phyloP scores from a whole-genome alignment of 2,113 vertebrate genomes.

The Athene noctua region DNA sequence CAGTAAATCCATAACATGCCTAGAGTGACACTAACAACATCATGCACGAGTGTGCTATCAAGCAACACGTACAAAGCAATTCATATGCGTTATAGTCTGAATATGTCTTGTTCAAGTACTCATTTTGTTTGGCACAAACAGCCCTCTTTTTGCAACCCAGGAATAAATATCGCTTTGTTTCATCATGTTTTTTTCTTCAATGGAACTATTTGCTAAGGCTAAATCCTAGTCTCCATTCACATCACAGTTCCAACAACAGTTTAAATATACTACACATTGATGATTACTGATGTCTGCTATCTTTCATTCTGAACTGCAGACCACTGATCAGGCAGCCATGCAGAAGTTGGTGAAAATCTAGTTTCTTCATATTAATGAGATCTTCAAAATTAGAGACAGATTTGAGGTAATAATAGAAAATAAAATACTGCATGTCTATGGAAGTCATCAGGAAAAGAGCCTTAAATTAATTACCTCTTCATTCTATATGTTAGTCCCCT shows the following conservation, averaged over 20 bases:
- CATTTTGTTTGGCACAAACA: constrained; percentile 58
- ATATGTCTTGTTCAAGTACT: constrained; percentile 36
- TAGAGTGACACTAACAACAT: constrained; percentile 57
- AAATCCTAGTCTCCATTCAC: constrained; percentile 5
- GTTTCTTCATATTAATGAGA: background rate
- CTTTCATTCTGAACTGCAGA: background rate
- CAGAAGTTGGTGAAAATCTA: background rate
- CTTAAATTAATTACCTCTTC: background rate
- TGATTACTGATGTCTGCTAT: background rate
- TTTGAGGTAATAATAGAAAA: background rate
- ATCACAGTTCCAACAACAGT: background rate
- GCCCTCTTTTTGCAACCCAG: constrained; percentile 21
- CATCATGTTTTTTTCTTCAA: constrained; percentile 13
- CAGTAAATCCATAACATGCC: constrained; percentile 68
- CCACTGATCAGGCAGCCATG: background rate
- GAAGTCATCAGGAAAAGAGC: background rate
- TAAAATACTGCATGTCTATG: background rate
- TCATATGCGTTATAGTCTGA: constrained; percentile 44
- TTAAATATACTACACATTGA: background rate
- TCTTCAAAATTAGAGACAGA: background rate
- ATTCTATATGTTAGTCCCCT: background rate
- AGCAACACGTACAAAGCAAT: background rate
- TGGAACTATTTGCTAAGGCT: background rate
- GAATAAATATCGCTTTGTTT: constrained; percentile 53
- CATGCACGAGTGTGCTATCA: constrained; percentile 14